Conservation (phyloP, 2,888 invertebrate genomes). For the Lithodes maja region DNA sequence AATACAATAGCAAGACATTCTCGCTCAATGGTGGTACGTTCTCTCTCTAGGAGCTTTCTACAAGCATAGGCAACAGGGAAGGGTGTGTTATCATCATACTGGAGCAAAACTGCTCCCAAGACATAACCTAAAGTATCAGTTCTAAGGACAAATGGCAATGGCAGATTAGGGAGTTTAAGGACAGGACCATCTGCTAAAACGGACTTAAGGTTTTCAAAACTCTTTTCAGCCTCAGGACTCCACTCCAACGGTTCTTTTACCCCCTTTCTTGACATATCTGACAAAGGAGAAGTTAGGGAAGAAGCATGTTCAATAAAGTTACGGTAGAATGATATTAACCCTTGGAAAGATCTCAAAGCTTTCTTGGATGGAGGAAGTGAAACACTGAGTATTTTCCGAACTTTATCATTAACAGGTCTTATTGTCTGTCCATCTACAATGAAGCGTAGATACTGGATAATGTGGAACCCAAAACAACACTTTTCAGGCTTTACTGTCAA, state of each 20-base stretch:
- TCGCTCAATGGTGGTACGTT: no score
- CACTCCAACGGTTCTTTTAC: neutral
- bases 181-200: neutral
- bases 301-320: no score
- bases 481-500: no score
- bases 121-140: slow-evolving; percentile 20
- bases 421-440: neutral
- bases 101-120: slow-evolving; percentile 21
- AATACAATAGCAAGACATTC: no score
- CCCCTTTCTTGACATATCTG: no score
- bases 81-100: slow-evolving; percentile 3
- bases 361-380: neutral
- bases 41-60: neutral
- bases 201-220: neutral
- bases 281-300: no score
- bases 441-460: slow-evolving; percentile 29
- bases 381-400: neutral
- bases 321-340: slow-evolving; percentile 33
- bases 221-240: neutral
- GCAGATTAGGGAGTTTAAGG: slow-evolving; percentile 7
- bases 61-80: neutral
- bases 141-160: neutral
- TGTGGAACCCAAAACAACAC: neutral
- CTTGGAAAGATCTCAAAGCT: neutral
- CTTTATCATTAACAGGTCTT: neutral